Conservation (phyloP, 2,797 vertebrate species). For the Cichlasoma orientale region DNA sequence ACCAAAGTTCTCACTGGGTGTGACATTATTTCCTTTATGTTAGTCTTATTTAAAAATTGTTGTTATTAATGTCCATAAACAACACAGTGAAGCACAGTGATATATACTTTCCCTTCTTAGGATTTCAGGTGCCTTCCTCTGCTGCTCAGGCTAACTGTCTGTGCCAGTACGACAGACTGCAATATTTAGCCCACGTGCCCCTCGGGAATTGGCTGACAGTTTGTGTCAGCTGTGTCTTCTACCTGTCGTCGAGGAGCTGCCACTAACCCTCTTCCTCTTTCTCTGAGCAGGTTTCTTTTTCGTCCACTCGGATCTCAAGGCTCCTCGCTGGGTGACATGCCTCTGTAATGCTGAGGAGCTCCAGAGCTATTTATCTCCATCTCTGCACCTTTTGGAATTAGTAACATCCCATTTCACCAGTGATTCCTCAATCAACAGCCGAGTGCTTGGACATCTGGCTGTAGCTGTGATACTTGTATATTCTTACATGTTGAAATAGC, state of each 20-base stretch:
- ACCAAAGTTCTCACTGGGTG: background rate
- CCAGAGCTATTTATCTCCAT: conserved; percentile 56
- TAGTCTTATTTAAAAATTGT: background rate
- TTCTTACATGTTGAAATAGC: conserved; percentile 61
- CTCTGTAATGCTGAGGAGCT: conserved; percentile 38
- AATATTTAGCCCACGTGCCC: conserved; percentile 21
- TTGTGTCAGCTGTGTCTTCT: conserved; percentile 55
- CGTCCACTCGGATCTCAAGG: background rate
- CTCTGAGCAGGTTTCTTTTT: background rate
- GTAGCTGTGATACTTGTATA: conserved; percentile 50
- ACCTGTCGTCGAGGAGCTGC: conserved; percentile 42
- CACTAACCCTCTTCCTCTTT: conserved; percentile 9
- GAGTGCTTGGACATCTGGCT: conserved; percentile 28
- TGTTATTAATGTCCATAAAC: background rate
- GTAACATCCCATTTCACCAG: conserved; percentile 44
- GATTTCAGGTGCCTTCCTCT: conserved; percentile 24
- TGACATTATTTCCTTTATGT: background rate
- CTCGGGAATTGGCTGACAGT: conserved; percentile 52
- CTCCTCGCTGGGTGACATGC: conserved; percentile 10
- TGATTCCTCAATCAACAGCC: conserved; percentile 64
- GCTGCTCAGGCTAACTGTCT: conserved; percentile 7
- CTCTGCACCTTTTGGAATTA: conserved; percentile 61
- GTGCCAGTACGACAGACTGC: conserved; percentile 30
- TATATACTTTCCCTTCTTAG: conserved; percentile 26
- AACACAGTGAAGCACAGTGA: background rate